These are phyloP conservation scores for Clarias platycephalus DNA, from an alignment of 2,797 vertebrate genomes.

Conservation along the genomic window DNA sequence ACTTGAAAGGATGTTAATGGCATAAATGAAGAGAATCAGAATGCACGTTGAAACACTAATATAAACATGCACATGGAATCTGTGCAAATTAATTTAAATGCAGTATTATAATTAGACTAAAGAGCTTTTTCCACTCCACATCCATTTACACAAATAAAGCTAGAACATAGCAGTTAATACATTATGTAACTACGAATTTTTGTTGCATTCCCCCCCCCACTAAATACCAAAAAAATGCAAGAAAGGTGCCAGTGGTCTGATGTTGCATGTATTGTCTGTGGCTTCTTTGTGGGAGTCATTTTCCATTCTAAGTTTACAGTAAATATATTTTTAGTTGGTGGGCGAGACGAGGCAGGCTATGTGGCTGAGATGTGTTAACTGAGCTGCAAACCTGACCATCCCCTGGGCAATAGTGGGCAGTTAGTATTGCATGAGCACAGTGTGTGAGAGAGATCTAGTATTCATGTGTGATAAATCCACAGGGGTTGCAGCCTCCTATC, in stretches of 20 bases:
- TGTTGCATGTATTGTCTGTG: conserved; percentile 46
- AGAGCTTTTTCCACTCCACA: conserved; percentile 43
- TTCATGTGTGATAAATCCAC: conserved; percentile 53
- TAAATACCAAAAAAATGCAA: background rate
- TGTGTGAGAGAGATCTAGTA: conserved; percentile 54
- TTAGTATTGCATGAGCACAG: conserved; percentile 56
- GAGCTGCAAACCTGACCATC: conserved; percentile 56
- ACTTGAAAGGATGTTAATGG: conserved; percentile 32
- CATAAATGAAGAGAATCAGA: conserved; percentile 20
- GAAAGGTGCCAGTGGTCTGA: conserved; percentile 30
- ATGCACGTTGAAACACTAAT: conserved; percentile 33
- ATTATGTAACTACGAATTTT: conserved; percentile 27
- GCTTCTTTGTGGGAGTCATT: conserved; percentile 45
- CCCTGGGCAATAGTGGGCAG: conserved; percentile 42
- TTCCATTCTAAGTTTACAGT: conserved; percentile 56
- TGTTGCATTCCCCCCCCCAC: background rate
- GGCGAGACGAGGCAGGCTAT: conserved; percentile 33
- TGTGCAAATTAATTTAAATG: conserved; percentile 47
- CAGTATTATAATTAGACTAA: conserved; percentile 43
- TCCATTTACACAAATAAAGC: conserved; percentile 44
- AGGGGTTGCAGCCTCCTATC: conserved; percentile 52
- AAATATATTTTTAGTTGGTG: conserved; percentile 56
- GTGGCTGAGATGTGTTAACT: conserved; percentile 50
- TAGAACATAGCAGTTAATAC: conserved; percentile 18
- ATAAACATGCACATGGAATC: conserved; percentile 29